Evolutionary conservation across 2,113 vertebrate species (phyloP).

Genomic region (Osmerus eperlanus): DNA sequence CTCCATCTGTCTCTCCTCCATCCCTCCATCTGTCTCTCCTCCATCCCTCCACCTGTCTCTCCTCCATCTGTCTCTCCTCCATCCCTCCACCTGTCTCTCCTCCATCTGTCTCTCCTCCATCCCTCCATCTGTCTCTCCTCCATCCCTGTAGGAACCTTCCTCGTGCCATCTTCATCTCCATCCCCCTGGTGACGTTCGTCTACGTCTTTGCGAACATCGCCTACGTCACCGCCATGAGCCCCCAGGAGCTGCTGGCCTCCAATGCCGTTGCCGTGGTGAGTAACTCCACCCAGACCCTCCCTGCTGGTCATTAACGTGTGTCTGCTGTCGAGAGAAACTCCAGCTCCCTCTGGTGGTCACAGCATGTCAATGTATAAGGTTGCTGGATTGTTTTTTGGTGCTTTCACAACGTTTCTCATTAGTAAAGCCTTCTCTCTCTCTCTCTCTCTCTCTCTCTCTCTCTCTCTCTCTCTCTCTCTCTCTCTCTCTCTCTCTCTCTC

Average conservation of each 20-base stretch:
- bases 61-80: no score
- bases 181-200: conserved; percentile 90
- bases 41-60: no score
- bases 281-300: conserved; percentile 11
- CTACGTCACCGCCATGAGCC: conserved; percentile 93
- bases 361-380: background rate
- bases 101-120: no score
- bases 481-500: conserved; percentile 10
- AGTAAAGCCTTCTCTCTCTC: background rate
- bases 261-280: conserved; percentile 95
- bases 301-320: background rate
- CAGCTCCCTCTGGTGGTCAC: conserved; percentile 30
- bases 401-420: background rate
- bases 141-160: conserved; percentile 81
- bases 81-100: no score
- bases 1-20: no score
- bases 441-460: conserved; percentile 8
- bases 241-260: conserved; percentile 87
- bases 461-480: conserved; percentile 17
- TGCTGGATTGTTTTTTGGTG: conserved; percentile 3
- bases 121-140: no score
- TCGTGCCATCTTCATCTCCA: conserved; percentile 93
- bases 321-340: background rate
- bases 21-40: no score
- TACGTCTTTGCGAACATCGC: conserved; percentile 94